Evolutionary conservation across 2,797 vertebrate species (phyloP).

Genomic region (Gymnopithys bicolor): DNA sequence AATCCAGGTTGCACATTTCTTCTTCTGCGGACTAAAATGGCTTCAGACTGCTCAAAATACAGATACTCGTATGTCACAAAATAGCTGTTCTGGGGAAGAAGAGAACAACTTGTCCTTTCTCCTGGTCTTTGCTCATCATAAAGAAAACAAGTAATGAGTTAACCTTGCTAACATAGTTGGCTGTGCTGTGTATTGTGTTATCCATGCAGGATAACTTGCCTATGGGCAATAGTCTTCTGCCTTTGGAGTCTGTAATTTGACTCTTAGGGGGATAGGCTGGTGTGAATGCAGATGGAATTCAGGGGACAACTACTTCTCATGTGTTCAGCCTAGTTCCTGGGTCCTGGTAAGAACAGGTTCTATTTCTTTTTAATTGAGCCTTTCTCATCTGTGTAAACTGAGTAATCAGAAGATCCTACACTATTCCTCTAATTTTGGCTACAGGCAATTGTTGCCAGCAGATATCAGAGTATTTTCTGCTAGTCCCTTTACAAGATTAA

Average conservation of each 20-base stretch:
- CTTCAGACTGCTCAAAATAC: neutral
- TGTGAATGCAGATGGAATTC: neutral
- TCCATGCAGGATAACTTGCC: neutral
- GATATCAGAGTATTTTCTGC: constrained; percentile 21
- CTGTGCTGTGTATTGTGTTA: neutral
- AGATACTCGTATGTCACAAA: neutral
- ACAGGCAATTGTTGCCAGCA: neutral
- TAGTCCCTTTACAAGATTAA: neutral
- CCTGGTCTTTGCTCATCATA: neutral
- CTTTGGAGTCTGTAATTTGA: neutral
- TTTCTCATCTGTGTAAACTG: neutral
- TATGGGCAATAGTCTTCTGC: neutral
- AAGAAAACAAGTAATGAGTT: neutral
- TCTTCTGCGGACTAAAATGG: neutral
- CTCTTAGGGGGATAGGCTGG: neutral
- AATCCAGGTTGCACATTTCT: neutral
- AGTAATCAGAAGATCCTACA: neutral
- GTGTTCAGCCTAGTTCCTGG: neutral
- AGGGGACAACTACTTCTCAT: rapidly evolving
- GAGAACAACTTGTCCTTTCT: neutral
- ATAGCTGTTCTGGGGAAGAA: neutral
- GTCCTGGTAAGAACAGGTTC: neutral
- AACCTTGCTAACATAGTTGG: neutral
- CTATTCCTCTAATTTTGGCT: neutral
- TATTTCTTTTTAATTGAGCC: neutral